Evolutionary conservation across 2,797 vertebrate species (phyloP).

Genomic region (Lutjanus campechanus): DNA sequence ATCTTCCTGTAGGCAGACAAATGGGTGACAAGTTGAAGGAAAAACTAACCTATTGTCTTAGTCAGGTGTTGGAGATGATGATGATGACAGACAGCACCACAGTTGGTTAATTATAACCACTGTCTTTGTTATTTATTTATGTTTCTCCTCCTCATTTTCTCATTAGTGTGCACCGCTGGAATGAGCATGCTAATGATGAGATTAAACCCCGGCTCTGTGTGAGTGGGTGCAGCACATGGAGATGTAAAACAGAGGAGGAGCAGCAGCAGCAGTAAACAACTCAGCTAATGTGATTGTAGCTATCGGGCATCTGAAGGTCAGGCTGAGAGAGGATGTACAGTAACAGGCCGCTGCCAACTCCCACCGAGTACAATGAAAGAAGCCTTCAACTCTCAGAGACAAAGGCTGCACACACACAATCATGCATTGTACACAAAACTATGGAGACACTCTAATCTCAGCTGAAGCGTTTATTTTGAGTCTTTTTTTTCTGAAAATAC

Average conservation of each 20-base stretch:
- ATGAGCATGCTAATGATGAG: background rate
- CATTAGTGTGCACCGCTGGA: background rate
- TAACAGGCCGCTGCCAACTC: background rate
- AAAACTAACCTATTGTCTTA: too few species aligned
- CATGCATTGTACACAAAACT: too few species aligned
- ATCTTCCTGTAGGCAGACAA: too few species aligned
- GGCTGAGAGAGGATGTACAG: background rate
- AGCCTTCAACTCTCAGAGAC: too few species aligned
- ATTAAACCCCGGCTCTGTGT: background rate
- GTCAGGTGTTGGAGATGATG: too few species aligned
- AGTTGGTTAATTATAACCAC: too few species aligned
- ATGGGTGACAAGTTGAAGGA: too few species aligned
- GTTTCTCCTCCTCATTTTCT: background rate
- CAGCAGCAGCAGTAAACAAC: background rate
- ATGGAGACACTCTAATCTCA: too few species aligned
- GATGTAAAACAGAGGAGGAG: background rate
- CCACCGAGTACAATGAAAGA: background rate
- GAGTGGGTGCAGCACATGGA: background rate
- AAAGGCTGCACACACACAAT: too few species aligned
- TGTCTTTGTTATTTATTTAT: background rate
- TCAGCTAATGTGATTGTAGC: slow-evolving; percentile 10
- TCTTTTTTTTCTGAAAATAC: too few species aligned
- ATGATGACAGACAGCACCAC: too few species aligned
- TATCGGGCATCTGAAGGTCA: slow-evolving; percentile 15
- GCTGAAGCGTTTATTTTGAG: too few species aligned